Evolutionary conservation across 2,888 invertebrate species (phyloP), one percentile per base, ranked within the genome.

Genomic region (Hydropsyche betteni): DNA sequence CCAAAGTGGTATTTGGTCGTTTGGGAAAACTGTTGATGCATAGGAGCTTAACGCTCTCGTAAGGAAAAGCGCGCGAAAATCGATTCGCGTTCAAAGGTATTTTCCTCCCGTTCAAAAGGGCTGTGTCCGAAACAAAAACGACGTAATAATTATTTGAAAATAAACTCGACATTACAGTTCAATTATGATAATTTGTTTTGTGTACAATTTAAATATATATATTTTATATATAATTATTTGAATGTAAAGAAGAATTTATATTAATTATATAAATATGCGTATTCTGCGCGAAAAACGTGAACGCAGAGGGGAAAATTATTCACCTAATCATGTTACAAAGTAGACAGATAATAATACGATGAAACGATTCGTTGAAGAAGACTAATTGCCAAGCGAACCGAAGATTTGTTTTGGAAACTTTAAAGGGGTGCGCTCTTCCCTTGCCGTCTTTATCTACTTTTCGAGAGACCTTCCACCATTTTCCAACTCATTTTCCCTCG

Each of bases 1-100:
- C 55, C 69, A 76, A 76, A 76, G 76, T 76, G 76, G 76, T 51
- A 74, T 69, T 69, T 76, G 69, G 74, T 69, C 76, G 58, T 74
- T 69, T 61, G 76, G 74, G 74, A 76, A 76, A 76, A 72, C 73
- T 76, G 52, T 71, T 68, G 71, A 71, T 68, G 75, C 68, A 14
- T 50, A 44, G 58, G 68, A 72, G 72, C 72, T 72, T 72, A 72
- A 72, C 55, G 55, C 72, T 58, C 58, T 14, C 24, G 33, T 36
- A 36, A 64, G 64, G 36, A 64, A 64, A 36, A 64, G n/a, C 14
- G 33, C 24, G 61, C 16, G 72, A 72, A 72, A 58, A 72, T 72
- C 72, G 72, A 72, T 72, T 72, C 38, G 44, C 44, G 55, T 72
- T 55, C 38, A 58, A 61, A 58, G 72, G 58, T 70, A 53, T 70